Conservation (phyloP, 2,888 invertebrate genomes). For the Lasioglossum malachurum region DNA sequence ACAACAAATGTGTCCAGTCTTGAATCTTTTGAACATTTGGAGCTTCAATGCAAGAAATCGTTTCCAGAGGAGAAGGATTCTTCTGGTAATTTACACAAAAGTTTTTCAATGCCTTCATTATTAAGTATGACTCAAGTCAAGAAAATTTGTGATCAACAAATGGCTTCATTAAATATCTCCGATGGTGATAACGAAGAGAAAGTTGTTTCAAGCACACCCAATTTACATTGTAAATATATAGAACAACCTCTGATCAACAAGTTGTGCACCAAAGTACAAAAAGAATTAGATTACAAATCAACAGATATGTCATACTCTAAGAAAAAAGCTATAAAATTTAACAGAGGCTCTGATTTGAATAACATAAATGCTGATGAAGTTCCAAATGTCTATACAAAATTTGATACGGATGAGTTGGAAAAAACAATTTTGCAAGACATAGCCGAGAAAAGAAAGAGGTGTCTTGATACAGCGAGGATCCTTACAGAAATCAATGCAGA, state of each 20-base stretch:
- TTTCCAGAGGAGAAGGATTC: slow-evolving; percentile 38
- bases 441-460: slow-evolving; percentile 77
- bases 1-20: slow-evolving; percentile 15
- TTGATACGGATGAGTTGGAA: slow-evolving; percentile 70
- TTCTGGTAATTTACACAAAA: slow-evolving; percentile 30
- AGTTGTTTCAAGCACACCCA: not conserved
- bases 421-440: slow-evolving; percentile 74
- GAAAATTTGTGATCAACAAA: slow-evolving; percentile 73
- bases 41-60: slow-evolving; percentile 57
- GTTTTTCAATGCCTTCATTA: slow-evolving; percentile 39
- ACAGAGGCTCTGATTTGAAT: not conserved
- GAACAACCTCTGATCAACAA: not conserved
- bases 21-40: slow-evolving; percentile 62
- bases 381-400: slow-evolving; percentile 12
- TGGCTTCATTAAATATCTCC: slow-evolving; percentile 70
- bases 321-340: slow-evolving; percentile 27
- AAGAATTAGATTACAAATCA: not conserved
- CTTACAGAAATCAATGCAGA: slow-evolving; percentile 77
- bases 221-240: not conserved
- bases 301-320: slow-evolving; percentile 40
- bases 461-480: slow-evolving; percentile 78
- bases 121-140: slow-evolving; percentile 66
- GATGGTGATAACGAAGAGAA: not conserved
- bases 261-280: not conserved
- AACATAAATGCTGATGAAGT: not conserved